Evolutionary conservation across 2,797 vertebrate genomes (phyloP), one percentile per base, ranked within the genome.

Genomic region (Mus spretus): DNA sequence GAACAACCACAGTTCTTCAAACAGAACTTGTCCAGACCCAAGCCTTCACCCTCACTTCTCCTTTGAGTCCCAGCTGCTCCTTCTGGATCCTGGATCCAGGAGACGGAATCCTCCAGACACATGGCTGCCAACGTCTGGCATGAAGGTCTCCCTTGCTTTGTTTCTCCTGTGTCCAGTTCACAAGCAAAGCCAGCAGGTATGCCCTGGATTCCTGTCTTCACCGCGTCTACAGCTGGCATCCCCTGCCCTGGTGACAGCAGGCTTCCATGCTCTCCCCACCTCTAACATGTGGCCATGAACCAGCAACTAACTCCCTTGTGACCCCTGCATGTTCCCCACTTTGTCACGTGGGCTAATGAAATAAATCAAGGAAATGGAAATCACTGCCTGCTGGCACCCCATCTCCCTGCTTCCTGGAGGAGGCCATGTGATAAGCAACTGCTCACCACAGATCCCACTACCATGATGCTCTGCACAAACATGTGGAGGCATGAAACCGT

Each of bases 201-300:
- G 7, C 26, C 93, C 24, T 63, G 31, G 63, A 47, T 59, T 17
- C 34, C 8, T 0, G 0, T 50, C 4, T 7, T n/a, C 11, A 3
- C 34, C 14, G 40, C 34, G 44, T 67, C 34, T 0, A 40, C 15
- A 13, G 44, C 79, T 26, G 7, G 2, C 31, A 11, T 53, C 79
- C 6, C 8, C 34, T 20, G 31, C 10, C 50, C 70, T 14, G 9
- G 1, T 6, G 1, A 40, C 34, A 4, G 8, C 20, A 14, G 1
- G 28, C 2, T 59, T 79, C 72, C 80, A 28, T 22, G 3, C 55
- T 53, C 55, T 44, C 20, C 24, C 47, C 0, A 3, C 47, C 10
- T 9, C 75, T 55, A 34, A 40, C 0, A 57, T n/a, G 8, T 1
- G 15, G 74, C 59, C 4, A 0, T 3, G 2, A 12, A 22, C 34